Percentiles rank a stretch among this genome's conserved stretches.
Conservation (phyloP, 92 coral and sea anemone species). For the Zoanthus gigantus region DNA sequence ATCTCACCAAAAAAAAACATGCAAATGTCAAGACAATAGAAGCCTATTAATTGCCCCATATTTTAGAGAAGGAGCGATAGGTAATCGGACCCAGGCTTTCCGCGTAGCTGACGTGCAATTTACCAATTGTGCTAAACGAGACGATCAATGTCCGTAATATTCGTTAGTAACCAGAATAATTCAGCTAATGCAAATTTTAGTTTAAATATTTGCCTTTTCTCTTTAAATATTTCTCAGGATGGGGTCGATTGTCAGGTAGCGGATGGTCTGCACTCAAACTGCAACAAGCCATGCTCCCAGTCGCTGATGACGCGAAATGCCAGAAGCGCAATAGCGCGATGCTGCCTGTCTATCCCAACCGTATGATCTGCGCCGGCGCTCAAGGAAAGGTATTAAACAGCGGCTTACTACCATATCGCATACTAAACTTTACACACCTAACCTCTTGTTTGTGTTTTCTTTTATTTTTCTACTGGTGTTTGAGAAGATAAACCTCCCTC, state of each 20-base stretch:
- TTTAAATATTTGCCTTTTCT: background rate
- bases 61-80: too few species aligned
- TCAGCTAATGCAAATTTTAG: too few species aligned
- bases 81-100: too few species aligned
- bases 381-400: conserved; percentile 38
- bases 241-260: conserved; percentile 50
- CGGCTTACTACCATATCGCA: background rate
- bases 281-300: conserved; percentile 55
- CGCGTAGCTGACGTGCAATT: too few species aligned
- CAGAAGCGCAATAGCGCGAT: conserved; percentile 19
- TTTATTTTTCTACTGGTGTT: background rate
- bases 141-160: too few species aligned
- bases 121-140: too few species aligned
- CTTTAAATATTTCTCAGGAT: conserved; percentile 26
- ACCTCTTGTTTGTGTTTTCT: too few species aligned
- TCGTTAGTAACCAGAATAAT: too few species aligned
- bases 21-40: too few species aligned
- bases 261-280: conserved; percentile 38
- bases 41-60: too few species aligned
- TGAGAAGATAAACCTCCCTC: background rate
- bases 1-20: too few species aligned
- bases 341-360: conserved; percentile 23
- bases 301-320: conserved; percentile 39
- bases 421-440: background rate
- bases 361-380: conserved; percentile 63